phyloP scores from a whole-genome alignment of 2,888 invertebrate genomes.

The Seira ritae region DNA sequence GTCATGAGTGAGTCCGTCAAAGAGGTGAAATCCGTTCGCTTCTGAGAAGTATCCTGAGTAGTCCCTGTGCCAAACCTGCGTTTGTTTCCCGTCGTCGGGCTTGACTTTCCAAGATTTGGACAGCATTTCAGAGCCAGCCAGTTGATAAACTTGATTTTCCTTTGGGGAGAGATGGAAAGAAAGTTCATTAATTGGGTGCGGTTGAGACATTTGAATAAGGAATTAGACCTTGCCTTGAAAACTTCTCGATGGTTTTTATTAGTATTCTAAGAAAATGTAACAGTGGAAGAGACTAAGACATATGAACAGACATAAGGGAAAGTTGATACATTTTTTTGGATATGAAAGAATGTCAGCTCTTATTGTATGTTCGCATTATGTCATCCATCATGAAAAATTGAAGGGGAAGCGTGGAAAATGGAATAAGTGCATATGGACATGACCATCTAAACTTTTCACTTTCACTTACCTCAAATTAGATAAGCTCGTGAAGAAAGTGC shows the following conservation, averaged over 20 bases:
- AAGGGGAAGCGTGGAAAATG: too few species aligned
- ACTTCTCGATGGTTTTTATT: too few species aligned
- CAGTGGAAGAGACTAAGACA: too few species aligned
- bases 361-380: too few species aligned
- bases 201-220: too few species aligned
- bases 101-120: slow-evolving; percentile 66
- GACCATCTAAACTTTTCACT: background rate
- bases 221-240: too few species aligned
- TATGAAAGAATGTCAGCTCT: background rate
- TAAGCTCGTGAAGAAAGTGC: slow-evolving; percentile 93
- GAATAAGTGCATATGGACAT: too few species aligned
- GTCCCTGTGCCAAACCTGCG: slow-evolving; percentile 65
- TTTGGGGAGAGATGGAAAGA: slow-evolving; percentile 27
- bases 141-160: slow-evolving; percentile 68
- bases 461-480: slow-evolving; percentile 86
- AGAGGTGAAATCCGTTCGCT: slow-evolving; percentile 69
- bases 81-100: slow-evolving; percentile 67
- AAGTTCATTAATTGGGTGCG: too few species aligned
- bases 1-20: slow-evolving; percentile 69
- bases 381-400: too few species aligned
- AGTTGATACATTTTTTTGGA: too few species aligned
- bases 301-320: too few species aligned
- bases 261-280: too few species aligned
- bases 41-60: slow-evolving; percentile 68
- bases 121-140: slow-evolving; percentile 70